Evolutionary conservation across 2,888 invertebrate genomes (phyloP).

Genomic region (Orthosia gothica): DNA sequence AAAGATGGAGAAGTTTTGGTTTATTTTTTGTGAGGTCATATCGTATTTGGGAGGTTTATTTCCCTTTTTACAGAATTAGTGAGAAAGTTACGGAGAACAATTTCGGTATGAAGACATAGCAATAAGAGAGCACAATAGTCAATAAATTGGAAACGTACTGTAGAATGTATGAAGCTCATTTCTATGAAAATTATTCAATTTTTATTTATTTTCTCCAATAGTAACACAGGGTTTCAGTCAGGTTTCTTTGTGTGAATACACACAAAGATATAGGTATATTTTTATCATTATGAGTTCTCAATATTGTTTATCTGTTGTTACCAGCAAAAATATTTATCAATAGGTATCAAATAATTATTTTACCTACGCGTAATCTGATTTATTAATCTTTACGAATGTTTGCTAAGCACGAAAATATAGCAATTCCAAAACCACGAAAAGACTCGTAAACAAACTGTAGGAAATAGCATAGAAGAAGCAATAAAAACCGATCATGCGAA

Average conservation of each 20-base stretch:
- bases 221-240: neutral
- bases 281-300: neutral
- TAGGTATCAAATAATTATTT: constrained; percentile 13
- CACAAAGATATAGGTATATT: too few species aligned
- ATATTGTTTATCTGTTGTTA: neutral
- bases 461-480: constrained; percentile 44
- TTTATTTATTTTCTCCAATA: neutral
- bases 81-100: neutral
- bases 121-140: neutral
- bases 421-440: constrained; percentile 36
- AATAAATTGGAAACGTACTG: neutral
- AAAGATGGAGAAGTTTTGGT: constrained; percentile 37
- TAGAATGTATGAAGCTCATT: neutral
- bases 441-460: constrained; percentile 29
- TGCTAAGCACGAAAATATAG: constrained; percentile 51
- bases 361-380: constrained; percentile 32
- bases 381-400: constrained; percentile 40
- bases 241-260: neutral
- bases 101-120: neutral
- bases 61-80: neutral
- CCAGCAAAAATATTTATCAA: constrained; percentile 30
- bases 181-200: neutral
- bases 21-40: neutral
- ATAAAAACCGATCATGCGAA: constrained; percentile 49
- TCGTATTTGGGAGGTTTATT: neutral